phyloP scores from a whole-genome alignment of 2,888 invertebrate species.

The Torymus aiolomorphi region DNA sequence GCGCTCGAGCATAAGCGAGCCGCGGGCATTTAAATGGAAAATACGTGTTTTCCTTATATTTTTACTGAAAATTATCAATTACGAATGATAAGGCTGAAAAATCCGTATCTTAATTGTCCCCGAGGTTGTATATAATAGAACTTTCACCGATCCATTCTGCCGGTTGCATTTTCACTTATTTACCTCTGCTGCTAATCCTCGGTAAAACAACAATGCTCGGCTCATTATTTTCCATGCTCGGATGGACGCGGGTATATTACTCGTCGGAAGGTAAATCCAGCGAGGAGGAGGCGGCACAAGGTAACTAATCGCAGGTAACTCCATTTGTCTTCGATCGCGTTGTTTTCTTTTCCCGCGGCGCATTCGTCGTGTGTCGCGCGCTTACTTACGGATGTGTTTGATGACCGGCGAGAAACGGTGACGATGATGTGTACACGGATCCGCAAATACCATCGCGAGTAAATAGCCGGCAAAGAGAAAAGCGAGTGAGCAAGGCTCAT shows the following conservation, averaged over 20 bases:
- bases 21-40: too few species aligned
- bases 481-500: not conserved
- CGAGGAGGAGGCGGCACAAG: too few species aligned
- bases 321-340: conserved; percentile 20
- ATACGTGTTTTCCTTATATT: too few species aligned
- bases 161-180: too few species aligned
- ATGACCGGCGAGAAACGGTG: conserved; percentile 9
- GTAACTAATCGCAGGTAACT: conserved; percentile 2
- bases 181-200: too few species aligned
- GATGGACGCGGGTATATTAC: not conserved
- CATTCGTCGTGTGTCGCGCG: conserved; percentile 2
- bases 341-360: conserved; percentile 9
- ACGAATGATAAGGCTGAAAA: too few species aligned
- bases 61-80: too few species aligned
- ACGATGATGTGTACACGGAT: conserved; percentile 19
- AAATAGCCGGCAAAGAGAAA: conserved; percentile 7
- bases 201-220: not conserved
- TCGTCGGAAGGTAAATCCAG: too few species aligned
- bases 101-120: too few species aligned
- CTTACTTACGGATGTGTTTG: conserved; percentile 7
- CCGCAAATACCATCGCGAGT: not conserved
- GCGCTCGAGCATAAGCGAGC: too few species aligned
- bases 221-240: not conserved
- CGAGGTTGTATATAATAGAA: too few species aligned
- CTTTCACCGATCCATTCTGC: too few species aligned